Evolutionary conservation across 2,113 vertebrate species (phyloP).

Genomic region (Trinectes maculatus): DNA sequence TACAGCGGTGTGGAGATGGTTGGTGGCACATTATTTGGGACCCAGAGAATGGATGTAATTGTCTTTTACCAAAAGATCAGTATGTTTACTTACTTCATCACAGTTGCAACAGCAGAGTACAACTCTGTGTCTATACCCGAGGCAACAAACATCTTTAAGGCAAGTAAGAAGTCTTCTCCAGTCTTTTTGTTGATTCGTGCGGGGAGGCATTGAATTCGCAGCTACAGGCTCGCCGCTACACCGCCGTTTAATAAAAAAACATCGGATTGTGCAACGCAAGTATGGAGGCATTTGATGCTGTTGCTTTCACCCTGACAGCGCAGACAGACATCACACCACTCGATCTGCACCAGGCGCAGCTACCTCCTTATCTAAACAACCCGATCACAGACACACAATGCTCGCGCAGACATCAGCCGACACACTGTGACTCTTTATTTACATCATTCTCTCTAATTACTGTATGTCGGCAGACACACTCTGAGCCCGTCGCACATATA

Average conservation of each 20-base stretch:
- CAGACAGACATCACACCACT: slow-evolving; percentile 31
- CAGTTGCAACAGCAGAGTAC: slow-evolving; percentile 2
- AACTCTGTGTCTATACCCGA: neutral
- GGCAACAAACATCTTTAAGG: neutral
- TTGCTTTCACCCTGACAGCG: neutral
- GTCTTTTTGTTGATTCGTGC: neutral
- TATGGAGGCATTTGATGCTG: neutral
- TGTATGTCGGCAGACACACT: slow-evolving; percentile 25
- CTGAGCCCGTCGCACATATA: slow-evolving; percentile 14
- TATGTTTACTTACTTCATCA: slow-evolving; percentile 12
- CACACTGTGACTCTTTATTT: slow-evolving; percentile 39
- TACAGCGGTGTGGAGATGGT: neutral
- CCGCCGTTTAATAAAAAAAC: neutral
- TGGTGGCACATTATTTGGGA: slow-evolving; percentile 16
- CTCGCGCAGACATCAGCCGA: slow-evolving; percentile 29
- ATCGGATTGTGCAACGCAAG: neutral
- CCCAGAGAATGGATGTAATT: slow-evolving; percentile 7
- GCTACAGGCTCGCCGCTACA: neutral
- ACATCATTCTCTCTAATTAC: slow-evolving; percentile 46
- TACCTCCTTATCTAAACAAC: slow-evolving; percentile 17
- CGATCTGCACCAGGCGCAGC: neutral
- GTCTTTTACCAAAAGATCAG: slow-evolving; percentile 26
- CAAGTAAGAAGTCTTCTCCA: neutral
- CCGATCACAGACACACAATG: neutral
- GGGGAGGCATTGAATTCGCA: neutral